Evolutionary conservation across 2,113 vertebrate species (phyloP).

Genomic region (Hemiprocne comata): DNA sequence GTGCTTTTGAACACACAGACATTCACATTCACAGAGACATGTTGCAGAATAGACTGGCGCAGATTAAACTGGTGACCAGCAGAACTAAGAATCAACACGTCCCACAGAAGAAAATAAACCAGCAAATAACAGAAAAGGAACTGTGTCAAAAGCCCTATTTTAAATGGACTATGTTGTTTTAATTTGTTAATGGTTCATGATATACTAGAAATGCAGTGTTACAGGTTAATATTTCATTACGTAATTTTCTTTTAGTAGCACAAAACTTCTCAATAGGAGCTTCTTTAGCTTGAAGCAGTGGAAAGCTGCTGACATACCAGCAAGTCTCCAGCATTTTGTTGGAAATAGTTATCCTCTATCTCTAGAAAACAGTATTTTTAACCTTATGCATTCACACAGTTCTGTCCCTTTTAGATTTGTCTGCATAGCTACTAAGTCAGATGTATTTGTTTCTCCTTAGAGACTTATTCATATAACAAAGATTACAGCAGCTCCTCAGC

Average conservation of each 20-base stretch:
- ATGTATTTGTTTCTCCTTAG: constrained; percentile 64
- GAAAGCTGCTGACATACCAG: neutral
- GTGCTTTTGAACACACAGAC: neutral
- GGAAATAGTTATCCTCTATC: neutral
- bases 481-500: constrained; percentile 45
- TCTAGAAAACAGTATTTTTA: neutral
- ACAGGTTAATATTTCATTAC: constrained; percentile 40
- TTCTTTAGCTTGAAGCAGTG: neutral
- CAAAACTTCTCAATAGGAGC: neutral
- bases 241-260: constrained; percentile 20
- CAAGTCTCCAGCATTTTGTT: constrained; percentile 2
- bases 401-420: neutral
- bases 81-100: constrained; percentile 31
- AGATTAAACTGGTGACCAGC: constrained; percentile 14
- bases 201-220: constrained; percentile 11
- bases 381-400: neutral
- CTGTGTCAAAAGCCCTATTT: neutral
- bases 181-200: constrained; percentile 41
- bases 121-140: constrained; percentile 24
- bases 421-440: neutral
- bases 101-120: constrained; percentile 19
- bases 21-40: neutral
- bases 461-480: constrained; percentile 56
- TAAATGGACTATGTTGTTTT: constrained; percentile 4
- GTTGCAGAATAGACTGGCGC: neutral